Evolutionary conservation across 2,888 invertebrate genomes (phyloP).

Genomic region (Ochropacha duplaris): DNA sequence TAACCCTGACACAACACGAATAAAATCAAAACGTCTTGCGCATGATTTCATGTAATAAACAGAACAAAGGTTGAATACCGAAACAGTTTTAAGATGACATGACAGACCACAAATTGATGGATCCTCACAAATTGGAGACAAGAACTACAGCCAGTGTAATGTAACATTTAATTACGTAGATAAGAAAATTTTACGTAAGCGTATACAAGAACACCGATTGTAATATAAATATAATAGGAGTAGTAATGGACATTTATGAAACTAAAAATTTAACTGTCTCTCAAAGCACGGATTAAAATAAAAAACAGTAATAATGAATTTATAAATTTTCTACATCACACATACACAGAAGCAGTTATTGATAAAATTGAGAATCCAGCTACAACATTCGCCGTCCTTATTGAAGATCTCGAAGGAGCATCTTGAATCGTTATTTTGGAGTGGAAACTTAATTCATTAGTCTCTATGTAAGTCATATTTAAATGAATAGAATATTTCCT

Average conservation of each 20-base stretch:
- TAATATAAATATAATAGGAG: not conserved
- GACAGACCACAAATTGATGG: conserved; percentile 37
- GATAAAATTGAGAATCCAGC: too few species aligned
- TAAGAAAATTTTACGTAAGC: not conserved
- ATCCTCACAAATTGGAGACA: conserved; percentile 11
- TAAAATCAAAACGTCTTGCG: not conserved
- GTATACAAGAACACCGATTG: not conserved
- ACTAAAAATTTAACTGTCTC: too few species aligned
- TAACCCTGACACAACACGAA: conserved; percentile 3
- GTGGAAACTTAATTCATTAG: not conserved
- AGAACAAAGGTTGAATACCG: not conserved
- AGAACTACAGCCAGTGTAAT: not conserved
- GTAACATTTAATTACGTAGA: not conserved
- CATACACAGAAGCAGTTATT: too few species aligned
- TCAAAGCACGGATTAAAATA: too few species aligned
- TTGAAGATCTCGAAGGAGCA: too few species aligned
- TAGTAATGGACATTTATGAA: not conserved
- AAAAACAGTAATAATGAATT: too few species aligned
- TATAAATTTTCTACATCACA: too few species aligned
- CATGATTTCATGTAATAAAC: conserved; percentile 4
- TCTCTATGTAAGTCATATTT: not conserved
- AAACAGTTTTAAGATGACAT: conserved; percentile 14
- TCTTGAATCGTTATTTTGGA: not conserved
- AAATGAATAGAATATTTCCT: conserved; percentile 15
- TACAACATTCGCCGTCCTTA: too few species aligned